These are phyloP conservation scores for Portunus trituberculatus DNA, from an alignment of 1,140 invertebrate species.

Conservation along the genomic window DNA sequence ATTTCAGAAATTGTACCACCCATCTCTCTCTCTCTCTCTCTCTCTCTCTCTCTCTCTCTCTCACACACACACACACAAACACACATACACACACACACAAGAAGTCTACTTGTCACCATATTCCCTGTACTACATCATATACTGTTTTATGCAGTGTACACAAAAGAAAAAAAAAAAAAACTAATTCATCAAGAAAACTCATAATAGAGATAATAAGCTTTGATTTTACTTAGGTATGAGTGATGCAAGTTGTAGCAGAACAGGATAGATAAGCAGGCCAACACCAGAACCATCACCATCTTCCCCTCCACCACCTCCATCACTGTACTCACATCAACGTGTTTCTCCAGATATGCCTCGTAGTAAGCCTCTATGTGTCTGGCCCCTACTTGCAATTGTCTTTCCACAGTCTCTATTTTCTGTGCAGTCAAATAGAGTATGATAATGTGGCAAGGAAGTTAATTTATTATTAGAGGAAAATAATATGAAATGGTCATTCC, in stretches of 20 bases:
- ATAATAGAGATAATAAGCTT: not conserved
- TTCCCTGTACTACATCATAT: not conserved
- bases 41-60: too few species aligned
- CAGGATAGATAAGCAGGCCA: not conserved
- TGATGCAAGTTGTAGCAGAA: not conserved
- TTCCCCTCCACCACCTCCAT: not conserved
- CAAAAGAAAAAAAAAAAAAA: not conserved
- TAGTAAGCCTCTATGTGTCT: slow-evolving; percentile 77
- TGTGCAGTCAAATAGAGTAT: slow-evolving; percentile 63
- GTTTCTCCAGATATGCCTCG: slow-evolving; percentile 76
- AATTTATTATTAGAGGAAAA: not conserved
- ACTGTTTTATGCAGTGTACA: not conserved
- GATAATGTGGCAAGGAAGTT: slow-evolving; percentile 29
- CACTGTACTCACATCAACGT: slow-evolving; percentile 75
- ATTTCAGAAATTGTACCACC: too few species aligned
- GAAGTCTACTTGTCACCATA: not conserved
- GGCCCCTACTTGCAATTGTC: slow-evolving; percentile 73
- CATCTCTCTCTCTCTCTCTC: too few species aligned
- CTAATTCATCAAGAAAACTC: not conserved
- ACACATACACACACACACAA: too few species aligned
- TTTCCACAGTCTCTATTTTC: slow-evolving; percentile 78
- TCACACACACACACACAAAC: too few species aligned
- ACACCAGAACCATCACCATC: not conserved
- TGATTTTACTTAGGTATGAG: not conserved
- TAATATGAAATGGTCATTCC: not conserved